Base-by-base conservation (phyloP, 2,797 vertebrate genomes). In the Luscinia luscinia region DNA sequence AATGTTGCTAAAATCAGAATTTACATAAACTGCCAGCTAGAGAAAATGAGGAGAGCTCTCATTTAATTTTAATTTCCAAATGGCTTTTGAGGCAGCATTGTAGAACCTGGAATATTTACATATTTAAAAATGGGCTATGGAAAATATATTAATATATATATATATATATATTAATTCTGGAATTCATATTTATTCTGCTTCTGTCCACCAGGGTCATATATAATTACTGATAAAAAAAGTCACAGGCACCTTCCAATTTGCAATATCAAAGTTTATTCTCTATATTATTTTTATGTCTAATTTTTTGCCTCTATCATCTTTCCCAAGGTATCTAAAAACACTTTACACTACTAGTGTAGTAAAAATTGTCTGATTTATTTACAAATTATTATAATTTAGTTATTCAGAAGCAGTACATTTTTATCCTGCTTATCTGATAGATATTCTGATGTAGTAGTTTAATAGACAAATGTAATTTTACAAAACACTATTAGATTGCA, bases 381-480 rank as follows among this genome's bases (percentile, higher is more conserved):
- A 63, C 5, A 78, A 57, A 72, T 81, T 28, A 81, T 69, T 75
- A 15, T 75, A 77, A 90, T 78, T 74, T 58, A 70, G 45, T 76
- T 93, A 82, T 87, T 89, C 49, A 79, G 59, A 87, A 86, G 48
- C 20, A 74, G 36, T 45, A 17, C 2, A 24, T 83, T 88, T 89
- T 91, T 66, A 91, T 74, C 45, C 38, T 90, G 54, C 64, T 95
- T 94, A 89, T 72, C 76, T 88, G 74, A 76, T 72, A 45, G 36
- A 55, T 80, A 54, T 74, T 84, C 74, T 78, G 63, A 86, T 27
- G 66, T 11, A 85, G 59, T 16, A 41, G 27, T 82, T 96, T 79
- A 81, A 78, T 83, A 94, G 72, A 94, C 46, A 79, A 94, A 88
- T 49, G 51, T 70, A 76, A 75, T 90, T 94, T 89, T 84, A 66